phyloP scores from a whole-genome alignment of 1,140 invertebrate genomes.

The Chionoecetes opilio region DNA sequence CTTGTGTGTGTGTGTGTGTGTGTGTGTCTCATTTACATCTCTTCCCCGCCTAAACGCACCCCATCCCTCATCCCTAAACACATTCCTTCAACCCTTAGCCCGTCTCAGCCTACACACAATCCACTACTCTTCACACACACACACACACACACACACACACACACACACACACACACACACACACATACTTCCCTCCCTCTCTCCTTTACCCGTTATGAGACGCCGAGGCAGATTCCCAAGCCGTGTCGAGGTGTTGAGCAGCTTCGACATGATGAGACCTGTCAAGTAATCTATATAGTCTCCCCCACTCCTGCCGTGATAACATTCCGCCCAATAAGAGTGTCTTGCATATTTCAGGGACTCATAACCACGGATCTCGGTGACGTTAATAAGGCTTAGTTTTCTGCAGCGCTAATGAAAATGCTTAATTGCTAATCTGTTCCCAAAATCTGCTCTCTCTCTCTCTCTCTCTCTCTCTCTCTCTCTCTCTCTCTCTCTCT shows the following conservation, averaged over 20 bases:
- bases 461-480: too few species aligned
- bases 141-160: too few species aligned
- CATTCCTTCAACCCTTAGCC: too few species aligned
- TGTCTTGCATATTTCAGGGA: not conserved
- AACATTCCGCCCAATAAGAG: not conserved
- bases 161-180: too few species aligned
- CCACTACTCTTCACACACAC: too few species aligned
- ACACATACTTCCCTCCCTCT: not conserved
- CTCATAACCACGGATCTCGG: not conserved
- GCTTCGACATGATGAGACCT: not conserved
- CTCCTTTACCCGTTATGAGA: not conserved
- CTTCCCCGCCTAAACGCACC: too few species aligned
- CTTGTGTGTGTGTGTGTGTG: too few species aligned
- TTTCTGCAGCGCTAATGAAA: not conserved
- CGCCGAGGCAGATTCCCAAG: not conserved
- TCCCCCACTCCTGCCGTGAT: not conserved
- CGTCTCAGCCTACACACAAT: too few species aligned
- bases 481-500: too few species aligned
- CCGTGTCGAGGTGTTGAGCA: too few species aligned
- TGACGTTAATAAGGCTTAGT: not conserved
- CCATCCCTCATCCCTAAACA: too few species aligned
- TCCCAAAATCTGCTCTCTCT: not conserved
- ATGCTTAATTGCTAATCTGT: constrained; percentile 9
- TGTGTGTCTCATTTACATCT: too few species aligned
- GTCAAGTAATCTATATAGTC: not conserved